Conservation (phyloP, 2,797 vertebrate genomes). For the Lepilemur septentrionalis region DNA sequence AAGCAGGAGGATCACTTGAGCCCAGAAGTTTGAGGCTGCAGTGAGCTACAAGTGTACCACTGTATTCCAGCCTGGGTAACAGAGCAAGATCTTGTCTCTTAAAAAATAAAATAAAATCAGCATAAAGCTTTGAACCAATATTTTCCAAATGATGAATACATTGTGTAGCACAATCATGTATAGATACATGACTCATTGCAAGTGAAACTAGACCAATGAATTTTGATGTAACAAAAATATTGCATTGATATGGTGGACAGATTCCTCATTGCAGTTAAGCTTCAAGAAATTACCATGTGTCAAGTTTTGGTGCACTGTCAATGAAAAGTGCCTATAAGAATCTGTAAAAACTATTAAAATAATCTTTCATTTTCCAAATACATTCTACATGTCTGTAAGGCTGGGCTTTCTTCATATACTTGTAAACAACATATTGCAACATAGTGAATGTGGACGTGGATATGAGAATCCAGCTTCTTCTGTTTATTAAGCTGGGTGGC, state of each 20-base stretch:
- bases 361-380: slow-evolving; percentile 17
- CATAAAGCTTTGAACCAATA: neutral
- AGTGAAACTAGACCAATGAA: neutral
- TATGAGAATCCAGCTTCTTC: neutral
- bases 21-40: too few relatives aligned
- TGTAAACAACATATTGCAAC: neutral
- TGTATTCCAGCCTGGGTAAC: too few relatives aligned
- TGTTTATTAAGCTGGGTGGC: neutral
- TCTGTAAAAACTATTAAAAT: neutral
- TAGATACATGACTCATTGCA: neutral
- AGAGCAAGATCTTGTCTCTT: too few relatives aligned
- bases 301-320: neutral
- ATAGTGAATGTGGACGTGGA: neutral
- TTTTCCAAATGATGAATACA: neutral
- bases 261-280: neutral
- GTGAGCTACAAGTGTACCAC: too few relatives aligned
- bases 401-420: neutral
- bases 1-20: too few relatives aligned
- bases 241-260: neutral
- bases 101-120: neutral
- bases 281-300: neutral
- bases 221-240: neutral
- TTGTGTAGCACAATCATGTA: neutral
- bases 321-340: neutral
- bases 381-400: neutral